Conservation (phyloP, 2,113 vertebrate genomes). For the Petromus typicus region DNA sequence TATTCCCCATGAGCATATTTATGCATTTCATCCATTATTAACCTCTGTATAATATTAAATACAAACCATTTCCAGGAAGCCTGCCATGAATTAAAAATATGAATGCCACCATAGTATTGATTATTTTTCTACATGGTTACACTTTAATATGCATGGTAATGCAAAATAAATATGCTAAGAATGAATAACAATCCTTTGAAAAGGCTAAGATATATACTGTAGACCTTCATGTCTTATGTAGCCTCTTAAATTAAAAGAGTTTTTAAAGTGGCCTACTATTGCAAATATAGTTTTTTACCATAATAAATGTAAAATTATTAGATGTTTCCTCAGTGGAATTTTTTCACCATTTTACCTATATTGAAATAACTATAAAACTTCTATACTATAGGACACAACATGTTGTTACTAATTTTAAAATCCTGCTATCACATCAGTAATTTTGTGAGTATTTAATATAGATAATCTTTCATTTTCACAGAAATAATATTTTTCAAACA, state of each 20-base stretch:
- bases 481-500: neutral
- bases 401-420: neutral
- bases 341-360: neutral
- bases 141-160: slow-evolving; percentile 73
- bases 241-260: slow-evolving; percentile 11
- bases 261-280: neutral
- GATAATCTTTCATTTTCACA: neutral
- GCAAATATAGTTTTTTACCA: neutral
- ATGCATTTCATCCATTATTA: slow-evolving; percentile 69
- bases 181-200: slow-evolving; percentile 14
- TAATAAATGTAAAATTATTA: neutral
- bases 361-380: neutral
- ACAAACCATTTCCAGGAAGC: slow-evolving; percentile 38
- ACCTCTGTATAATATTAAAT: slow-evolving; percentile 67
- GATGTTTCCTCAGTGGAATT: neutral
- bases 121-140: slow-evolving; percentile 71
- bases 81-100: slow-evolving; percentile 64
- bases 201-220: neutral
- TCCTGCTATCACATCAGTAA: neutral
- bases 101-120: slow-evolving; percentile 53
- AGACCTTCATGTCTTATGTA: neutral
- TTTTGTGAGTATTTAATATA: neutral
- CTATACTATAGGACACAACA: neutral
- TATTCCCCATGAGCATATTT: slow-evolving; percentile 62
- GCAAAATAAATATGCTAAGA: slow-evolving; percentile 67